A percentile compares a stretch with the other conserved stretches of the same genome.
These are phyloP conservation scores for Nematopogon swammerdamellus DNA, from an alignment of 2,888 invertebrate genomes.

Conservation along the genomic window DNA sequence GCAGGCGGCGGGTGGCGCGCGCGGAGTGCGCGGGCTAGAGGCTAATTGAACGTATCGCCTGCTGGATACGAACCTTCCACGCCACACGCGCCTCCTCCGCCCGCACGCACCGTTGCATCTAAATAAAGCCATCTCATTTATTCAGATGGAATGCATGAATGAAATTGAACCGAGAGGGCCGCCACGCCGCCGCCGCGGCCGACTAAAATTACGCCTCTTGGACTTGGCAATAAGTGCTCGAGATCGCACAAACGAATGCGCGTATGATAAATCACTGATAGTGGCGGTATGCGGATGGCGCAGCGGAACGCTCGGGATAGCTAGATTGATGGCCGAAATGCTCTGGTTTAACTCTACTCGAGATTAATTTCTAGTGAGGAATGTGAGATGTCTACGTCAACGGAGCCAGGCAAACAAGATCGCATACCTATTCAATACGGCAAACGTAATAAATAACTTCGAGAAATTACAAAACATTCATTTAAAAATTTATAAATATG, in stretches of 20 bases:
- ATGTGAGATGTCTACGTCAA: not conserved
- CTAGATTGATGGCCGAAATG: too few relatives aligned
- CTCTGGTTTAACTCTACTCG: not conserved
- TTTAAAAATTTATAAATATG: too few relatives aligned
- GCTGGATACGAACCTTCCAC: not conserved
- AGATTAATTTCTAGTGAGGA: not conserved
- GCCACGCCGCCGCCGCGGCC: too few relatives aligned
- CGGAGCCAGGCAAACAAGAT: not conserved
- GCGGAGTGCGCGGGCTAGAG: too few relatives aligned
- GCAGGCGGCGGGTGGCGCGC: too few relatives aligned
- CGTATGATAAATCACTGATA: not conserved
- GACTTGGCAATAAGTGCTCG: not conserved
- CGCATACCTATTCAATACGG: too few relatives aligned
- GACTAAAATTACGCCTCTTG: not conserved
- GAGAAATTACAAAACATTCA: too few relatives aligned
- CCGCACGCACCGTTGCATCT: too few relatives aligned
- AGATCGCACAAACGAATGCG: not conserved
- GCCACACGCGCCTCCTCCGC: not conserved
- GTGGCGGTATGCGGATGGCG: not conserved
- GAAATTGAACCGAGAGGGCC: not conserved
- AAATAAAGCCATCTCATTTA: not conserved
- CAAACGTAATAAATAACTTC: too few relatives aligned
- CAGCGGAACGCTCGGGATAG: not conserved
- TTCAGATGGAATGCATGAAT: not conserved
- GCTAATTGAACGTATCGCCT: too few relatives aligned